A percentile compares a stretch with the other conserved stretches of the same genome.
Conservation (phyloP, 2,797 vertebrate species). For the Crenuchus spilurus region DNA sequence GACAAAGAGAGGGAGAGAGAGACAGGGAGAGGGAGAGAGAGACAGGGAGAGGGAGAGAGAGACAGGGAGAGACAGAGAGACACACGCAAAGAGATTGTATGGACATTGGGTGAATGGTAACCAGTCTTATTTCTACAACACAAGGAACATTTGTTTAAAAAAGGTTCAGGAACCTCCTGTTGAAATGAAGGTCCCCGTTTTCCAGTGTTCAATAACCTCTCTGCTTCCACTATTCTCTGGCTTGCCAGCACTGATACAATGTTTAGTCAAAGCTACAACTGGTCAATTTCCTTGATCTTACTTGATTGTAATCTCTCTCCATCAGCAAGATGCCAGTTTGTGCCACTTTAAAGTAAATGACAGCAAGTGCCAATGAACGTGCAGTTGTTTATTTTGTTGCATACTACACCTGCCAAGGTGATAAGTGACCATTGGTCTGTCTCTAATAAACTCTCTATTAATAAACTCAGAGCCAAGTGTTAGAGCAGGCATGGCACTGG, state of each 20-base stretch:
- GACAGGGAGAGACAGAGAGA: no score
- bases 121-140: no score
- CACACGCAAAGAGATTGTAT: no score
- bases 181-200: no score
- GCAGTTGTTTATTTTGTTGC: constrained; percentile 34
- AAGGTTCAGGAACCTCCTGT: no score
- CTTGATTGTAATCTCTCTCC: constrained; percentile 5
- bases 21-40: no score
- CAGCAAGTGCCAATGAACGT: constrained; percentile 21
- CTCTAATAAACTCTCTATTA: neutral
- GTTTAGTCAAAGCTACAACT: constrained; percentile 14
- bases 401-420: constrained; percentile 17
- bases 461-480: neutral
- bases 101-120: no score
- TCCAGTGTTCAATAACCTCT: neutral
- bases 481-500: neutral
- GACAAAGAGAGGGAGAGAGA: no score
- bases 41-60: no score
- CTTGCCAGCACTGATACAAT: neutral
- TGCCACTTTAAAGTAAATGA: constrained; percentile 28
- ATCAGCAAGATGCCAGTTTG: constrained; percentile 18
- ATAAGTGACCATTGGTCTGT: neutral
- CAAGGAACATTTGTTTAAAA: no score
- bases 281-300: constrained; percentile 20
- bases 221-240: neutral